phyloP scores from a whole-genome alignment of 2,113 vertebrate species.

The Vulpes vulpes region DNA sequence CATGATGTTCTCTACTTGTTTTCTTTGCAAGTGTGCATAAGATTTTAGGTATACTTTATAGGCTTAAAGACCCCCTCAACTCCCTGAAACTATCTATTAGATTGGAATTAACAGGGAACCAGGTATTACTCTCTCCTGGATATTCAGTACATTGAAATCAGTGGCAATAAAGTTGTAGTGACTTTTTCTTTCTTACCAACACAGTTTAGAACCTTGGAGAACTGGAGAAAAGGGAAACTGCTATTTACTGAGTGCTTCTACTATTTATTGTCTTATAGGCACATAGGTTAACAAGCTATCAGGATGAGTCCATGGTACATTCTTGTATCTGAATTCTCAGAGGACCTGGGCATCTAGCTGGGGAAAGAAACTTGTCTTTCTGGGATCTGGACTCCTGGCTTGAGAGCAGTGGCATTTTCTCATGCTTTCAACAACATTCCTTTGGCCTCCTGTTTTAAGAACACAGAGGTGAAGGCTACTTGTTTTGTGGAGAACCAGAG shows the following conservation, averaged over 20 bases:
- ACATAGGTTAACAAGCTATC: background rate
- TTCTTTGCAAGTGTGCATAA: background rate
- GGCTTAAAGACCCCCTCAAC: background rate
- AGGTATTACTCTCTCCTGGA: constrained; percentile 37
- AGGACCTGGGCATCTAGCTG: background rate
- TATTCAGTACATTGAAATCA: constrained; percentile 40
- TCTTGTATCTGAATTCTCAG: constrained; percentile 35
- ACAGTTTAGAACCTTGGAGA: background rate
- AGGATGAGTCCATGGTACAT: background rate
- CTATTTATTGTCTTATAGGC: background rate
- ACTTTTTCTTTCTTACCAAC: constrained; percentile 6
- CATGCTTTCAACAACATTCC: background rate
- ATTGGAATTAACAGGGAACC: background rate
- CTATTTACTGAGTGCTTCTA: background rate
- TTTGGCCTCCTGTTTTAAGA: constrained; percentile 1
- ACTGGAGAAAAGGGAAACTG: constrained; percentile 17
- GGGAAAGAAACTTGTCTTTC: background rate
- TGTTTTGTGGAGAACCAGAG: background rate
- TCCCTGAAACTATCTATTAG: background rate
- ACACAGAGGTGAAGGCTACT: background rate
- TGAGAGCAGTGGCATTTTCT: background rate
- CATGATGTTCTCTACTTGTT: background rate
- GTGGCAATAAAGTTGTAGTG: background rate
- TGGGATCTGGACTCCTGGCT: background rate
- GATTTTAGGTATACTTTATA: background rate